Conservation (phyloP, 1,140 invertebrate genomes). For the Sycophila sp. region DNA sequence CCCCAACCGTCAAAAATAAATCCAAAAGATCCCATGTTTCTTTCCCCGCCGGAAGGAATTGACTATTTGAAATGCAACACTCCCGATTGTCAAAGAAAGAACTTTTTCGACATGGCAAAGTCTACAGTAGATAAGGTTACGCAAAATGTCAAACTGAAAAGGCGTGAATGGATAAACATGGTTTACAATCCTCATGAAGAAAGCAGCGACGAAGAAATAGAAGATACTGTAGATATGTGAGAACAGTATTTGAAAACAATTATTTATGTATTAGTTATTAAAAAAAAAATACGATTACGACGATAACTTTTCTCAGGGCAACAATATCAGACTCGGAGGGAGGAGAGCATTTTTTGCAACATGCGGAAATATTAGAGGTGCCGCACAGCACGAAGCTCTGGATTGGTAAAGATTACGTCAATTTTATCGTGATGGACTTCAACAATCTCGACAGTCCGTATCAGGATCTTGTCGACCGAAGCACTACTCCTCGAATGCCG, state of each 20-base stretch:
- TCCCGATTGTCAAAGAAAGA: conserved; percentile 74
- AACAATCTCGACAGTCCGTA: conserved; percentile 89
- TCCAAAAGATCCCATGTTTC: conserved; percentile 68
- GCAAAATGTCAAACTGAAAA: conserved; percentile 69
- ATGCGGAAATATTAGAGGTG: conserved; percentile 52
- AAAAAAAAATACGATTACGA: background rate
- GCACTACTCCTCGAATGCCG: conserved; percentile 92
- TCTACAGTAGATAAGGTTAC: conserved; percentile 69
- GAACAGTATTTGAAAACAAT: conserved; percentile 60
- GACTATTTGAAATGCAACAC: conserved; percentile 73
- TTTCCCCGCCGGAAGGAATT: conserved; percentile 58
- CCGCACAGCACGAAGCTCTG: conserved; percentile 86
- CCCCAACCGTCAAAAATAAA: conserved; percentile 62
- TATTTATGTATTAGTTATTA: background rate
- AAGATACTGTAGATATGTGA: conserved; percentile 58
- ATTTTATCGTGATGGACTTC: conserved; percentile 99
- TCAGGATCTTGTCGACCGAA: conserved; percentile 87
- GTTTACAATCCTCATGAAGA: conserved; percentile 71
- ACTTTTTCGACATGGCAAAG: conserved; percentile 69
- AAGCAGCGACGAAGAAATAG: conserved; percentile 62
- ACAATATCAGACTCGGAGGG: too few species aligned
- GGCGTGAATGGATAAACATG: conserved; percentile 75
- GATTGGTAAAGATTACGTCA: conserved; percentile 98
- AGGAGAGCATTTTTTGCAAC: too few species aligned
- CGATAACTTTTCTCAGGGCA: too few species aligned